Base-by-base conservation (phyloP, 2,797 vertebrate species). In the Gymnocypris eckloni region DNA sequence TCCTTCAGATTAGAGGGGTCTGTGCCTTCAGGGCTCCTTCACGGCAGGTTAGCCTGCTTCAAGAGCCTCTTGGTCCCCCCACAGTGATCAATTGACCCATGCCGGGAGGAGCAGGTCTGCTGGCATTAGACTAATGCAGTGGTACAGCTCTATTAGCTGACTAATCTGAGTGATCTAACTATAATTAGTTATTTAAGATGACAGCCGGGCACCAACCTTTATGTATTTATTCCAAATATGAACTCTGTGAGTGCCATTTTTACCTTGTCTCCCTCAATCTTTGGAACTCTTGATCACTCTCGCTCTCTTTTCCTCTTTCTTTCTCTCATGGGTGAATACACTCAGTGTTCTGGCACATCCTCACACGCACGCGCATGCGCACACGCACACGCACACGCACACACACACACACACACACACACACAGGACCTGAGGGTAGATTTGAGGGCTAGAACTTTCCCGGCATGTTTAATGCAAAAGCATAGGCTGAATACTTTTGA, bases 131-230 rank as follows among this genome's bases (percentile, higher is more conserved):
- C 91, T 89, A 90, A 93, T 91, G 89, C 91, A 88, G 90, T 89
- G 92, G 92, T 93, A 93, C 92, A 90, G 92, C 93, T 94, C 94
- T 93, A 95, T 95, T 95, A 95, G 94, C 92, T 90, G 91, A 93
- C 93, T 95, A 93, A 95, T 95, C 92, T 93, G 89, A 93, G 91
- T 93, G 91, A 94, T 94, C 93, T 93, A 93, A 91, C 91, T 93
- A 95, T 94, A 94, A 94, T 95, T 95, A 93, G 92, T 92, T 93
- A 93, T 93, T 92, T 91, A 92, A 92, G 93, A 93, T 94, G 90
- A 90, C 92, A 92, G 92, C 93, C 92, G 93, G 93, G 93, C 91
- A 92, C 93, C 93, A 93, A 94, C 91, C 92, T 92, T 93, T 92
- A 95, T 94, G 92, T 93, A 94, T 94, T 92, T 92, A 90, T 92